Conservation (phyloP, 2,888 invertebrate genomes). For the Cheilosia grossa region DNA sequence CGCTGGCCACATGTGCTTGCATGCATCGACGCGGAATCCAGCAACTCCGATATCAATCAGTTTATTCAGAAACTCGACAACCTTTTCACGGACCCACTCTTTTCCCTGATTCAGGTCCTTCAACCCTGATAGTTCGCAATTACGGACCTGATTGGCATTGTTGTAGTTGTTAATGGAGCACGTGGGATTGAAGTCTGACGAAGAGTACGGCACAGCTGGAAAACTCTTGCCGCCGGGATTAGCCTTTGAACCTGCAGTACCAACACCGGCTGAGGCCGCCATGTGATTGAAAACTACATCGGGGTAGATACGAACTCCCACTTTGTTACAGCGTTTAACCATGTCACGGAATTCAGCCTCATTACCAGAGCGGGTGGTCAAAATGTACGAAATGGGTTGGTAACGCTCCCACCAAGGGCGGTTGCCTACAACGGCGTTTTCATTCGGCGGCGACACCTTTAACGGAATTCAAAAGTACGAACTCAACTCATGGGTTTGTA, state of each 20-base stretch:
- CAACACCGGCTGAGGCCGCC: slow-evolving; percentile 84
- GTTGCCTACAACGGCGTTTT: slow-evolving; percentile 85
- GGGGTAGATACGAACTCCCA: slow-evolving; percentile 90
- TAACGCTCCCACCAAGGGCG: slow-evolving; percentile 94
- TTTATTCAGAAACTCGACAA: slow-evolving; percentile 80
- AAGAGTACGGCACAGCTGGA: slow-evolving; percentile 87
- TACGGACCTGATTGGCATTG: slow-evolving; percentile 87
- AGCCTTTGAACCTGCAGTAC: slow-evolving; percentile 86
- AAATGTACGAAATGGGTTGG: slow-evolving; percentile 91
- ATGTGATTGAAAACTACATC: slow-evolving; percentile 94
- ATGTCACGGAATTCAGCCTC: slow-evolving; percentile 88
- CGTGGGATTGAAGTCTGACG: slow-evolving; percentile 88
- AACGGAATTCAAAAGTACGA: not conserved
- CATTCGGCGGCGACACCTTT: slow-evolving; percentile 88
- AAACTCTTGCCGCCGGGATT: slow-evolving; percentile 82
- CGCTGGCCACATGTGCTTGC: slow-evolving; percentile 91
- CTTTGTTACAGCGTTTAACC: slow-evolving; percentile 90
- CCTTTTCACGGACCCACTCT: slow-evolving; percentile 78
- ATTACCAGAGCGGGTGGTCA: slow-evolving; percentile 89
- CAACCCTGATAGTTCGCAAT: slow-evolving; percentile 89
- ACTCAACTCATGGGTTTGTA: not conserved
- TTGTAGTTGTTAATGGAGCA: slow-evolving; percentile 88
- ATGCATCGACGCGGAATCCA: slow-evolving; percentile 92
- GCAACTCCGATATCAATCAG: slow-evolving; percentile 89
- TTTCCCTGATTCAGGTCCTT: slow-evolving; percentile 90